Evolutionary conservation across 2,888 invertebrate genomes (phyloP).

Genomic region (Acanthacorydalis orientalis): DNA sequence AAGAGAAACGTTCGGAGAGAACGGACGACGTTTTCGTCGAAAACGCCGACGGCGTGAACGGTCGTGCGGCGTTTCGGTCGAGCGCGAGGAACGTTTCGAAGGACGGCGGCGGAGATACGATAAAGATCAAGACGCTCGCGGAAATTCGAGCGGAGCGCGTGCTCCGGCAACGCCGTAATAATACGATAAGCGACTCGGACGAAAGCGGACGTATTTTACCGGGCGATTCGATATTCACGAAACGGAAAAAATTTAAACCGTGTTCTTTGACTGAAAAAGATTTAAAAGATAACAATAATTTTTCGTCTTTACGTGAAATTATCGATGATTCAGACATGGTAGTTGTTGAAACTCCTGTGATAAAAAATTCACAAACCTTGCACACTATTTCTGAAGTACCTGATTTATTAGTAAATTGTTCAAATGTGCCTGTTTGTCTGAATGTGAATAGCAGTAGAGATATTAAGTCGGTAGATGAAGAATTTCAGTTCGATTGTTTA

Average conservation of each 20-base stretch:
- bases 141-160: constrained; percentile 24
- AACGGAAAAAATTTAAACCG: constrained; percentile 3
- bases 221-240: neutral
- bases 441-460: neutral
- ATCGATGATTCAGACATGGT: neutral
- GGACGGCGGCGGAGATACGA: constrained; percentile 6
- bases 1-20: constrained; percentile 10
- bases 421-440: neutral
- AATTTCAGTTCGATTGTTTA: neutral
- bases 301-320: neutral
- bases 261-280: constrained; percentile 9
- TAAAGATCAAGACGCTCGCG: constrained; percentile 26
- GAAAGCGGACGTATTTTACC: too few species aligned
- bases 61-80: too few species aligned
- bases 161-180: constrained; percentile 5
- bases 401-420: neutral
- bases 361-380: neutral
- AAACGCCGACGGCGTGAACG: constrained; percentile 1
- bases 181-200: neutral
- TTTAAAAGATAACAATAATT: constrained; percentile 3
- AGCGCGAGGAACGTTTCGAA: constrained; percentile 4
- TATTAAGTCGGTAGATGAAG: neutral
- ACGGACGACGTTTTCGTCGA: constrained; percentile 6
- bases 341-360: neutral
- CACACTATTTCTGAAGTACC: neutral